Evolutionary conservation across 2,888 invertebrate species (phyloP), one percentile per base, ranked within the genome.

Genomic region (Tipula helvola): DNA sequence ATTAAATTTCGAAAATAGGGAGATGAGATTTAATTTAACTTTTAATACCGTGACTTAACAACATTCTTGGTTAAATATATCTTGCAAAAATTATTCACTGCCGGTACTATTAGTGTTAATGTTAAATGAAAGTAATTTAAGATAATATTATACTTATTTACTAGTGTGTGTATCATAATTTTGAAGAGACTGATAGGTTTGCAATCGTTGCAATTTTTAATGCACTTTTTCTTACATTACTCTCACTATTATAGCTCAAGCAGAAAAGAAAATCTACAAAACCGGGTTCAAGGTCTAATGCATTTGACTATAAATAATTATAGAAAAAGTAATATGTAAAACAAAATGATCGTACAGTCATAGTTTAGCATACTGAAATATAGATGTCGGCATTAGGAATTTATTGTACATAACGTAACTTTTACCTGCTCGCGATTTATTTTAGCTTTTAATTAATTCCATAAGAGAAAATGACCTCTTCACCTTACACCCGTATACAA

Each of bases 271-370:
- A 71, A 71, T 71, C 71, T 18, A 71, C 71, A 12, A 84, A 84
- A 84, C n/a, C 84, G 84, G 84, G 84, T 84, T 84, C 84, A 84
- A 84, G 84, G 84, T 84, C 84, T 84, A 41, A 84, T 84, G 84
- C 84, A 84, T 84, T 84, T 84, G 39, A 84, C 84, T 84, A 84
- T 84, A 84, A 84, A 84, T 84, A 84, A 84, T 41, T 16, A 84
- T 84, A 84, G 36, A 57, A 52, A n/a, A 52, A 52, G 28, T 28
- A 52, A 52, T 52, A n/a, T n/a, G n/a, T n/a, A n/a, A 52, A 57
- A 18, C 57, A 57, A 71, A 71, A 12, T 28, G 71, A 71, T 71
- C 71, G 12, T 28, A 28, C 4, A 10, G 71, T 28, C 28, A 12
- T 71, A 71, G 28, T 71, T 71, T 71, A 10, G 10, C 28, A 28